These are phyloP conservation scores for Aphodius sticticus DNA, from an alignment of 2,888 invertebrate genomes.

Conservation along the genomic window DNA sequence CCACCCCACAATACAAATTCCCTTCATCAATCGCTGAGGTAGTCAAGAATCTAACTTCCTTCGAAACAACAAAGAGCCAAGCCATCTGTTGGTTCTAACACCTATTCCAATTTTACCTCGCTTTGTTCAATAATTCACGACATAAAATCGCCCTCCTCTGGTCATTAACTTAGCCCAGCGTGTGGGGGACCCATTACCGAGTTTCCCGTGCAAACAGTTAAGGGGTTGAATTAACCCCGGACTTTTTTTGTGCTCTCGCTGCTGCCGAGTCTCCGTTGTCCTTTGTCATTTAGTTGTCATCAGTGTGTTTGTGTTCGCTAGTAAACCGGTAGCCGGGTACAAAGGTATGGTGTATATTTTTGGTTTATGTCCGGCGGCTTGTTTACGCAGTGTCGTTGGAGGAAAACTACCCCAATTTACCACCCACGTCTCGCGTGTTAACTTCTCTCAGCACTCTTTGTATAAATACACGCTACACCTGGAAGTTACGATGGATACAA, in stretches of 20 bases:
- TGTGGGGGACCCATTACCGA: not conserved
- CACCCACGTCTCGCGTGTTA: slow-evolving; percentile 4
- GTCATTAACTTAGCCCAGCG: not conserved
- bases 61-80: not conserved
- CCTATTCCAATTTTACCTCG: not conserved
- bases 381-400: not conserved
- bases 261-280: not conserved
- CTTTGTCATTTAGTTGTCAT: not conserved
- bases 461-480: not conserved
- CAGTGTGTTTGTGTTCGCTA: not conserved
- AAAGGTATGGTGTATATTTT: not conserved
- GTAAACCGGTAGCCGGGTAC: not conserved
- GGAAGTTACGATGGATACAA: too few species aligned
- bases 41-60: not conserved
- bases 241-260: not conserved
- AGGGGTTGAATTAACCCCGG: not conserved
- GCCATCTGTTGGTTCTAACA: not conserved
- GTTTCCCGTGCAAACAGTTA: not conserved
- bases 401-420: slow-evolving; percentile 4
- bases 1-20: too few species aligned
- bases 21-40: too few species aligned
- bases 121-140: slow-evolving; percentile 4
- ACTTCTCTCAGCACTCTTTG: not conserved
- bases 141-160: not conserved
- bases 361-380: not conserved